These are phyloP conservation scores for Drosophila mauritiana DNA, from an alignment of 1,140 invertebrate species.

Conservation along the genomic window DNA sequence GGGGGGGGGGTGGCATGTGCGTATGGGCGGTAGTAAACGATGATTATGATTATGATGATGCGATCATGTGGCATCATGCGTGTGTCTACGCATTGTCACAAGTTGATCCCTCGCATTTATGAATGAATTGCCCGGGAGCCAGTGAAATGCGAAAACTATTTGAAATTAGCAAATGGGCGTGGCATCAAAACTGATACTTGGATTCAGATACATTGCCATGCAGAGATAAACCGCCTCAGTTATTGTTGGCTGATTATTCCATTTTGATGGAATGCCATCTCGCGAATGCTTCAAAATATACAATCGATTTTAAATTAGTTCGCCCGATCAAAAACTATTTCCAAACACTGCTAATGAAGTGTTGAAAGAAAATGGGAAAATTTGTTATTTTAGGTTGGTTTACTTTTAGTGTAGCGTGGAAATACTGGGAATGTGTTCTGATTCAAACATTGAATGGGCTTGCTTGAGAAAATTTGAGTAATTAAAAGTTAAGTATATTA, in stretches of 20 bases:
- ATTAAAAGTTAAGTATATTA: background rate
- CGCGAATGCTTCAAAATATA: conserved; percentile 22
- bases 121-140: conserved; percentile 22
- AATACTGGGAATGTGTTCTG: background rate
- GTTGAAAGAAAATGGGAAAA: conserved; percentile 14
- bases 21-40: conserved; percentile 32
- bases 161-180: conserved; percentile 33
- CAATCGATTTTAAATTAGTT: conserved; percentile 38
- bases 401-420: conserved; percentile 11
- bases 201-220: background rate
- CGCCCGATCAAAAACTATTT: conserved; percentile 26
- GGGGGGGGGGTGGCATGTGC: background rate
- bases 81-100: conserved; percentile 42
- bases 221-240: background rate
- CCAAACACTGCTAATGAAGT: conserved; percentile 14
- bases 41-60: conserved; percentile 38
- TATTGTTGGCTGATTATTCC: conserved; percentile 36
- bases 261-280: conserved; percentile 44
- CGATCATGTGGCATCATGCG: conserved; percentile 32
- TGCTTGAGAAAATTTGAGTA: background rate
- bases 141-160: conserved; percentile 29
- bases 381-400: conserved; percentile 24
- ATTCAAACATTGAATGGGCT: background rate
- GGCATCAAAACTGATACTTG: conserved; percentile 3
- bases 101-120: conserved; percentile 31